phyloP scores from a whole-genome alignment of 1,140 invertebrate species.

The Spodoptera frugiperda region DNA sequence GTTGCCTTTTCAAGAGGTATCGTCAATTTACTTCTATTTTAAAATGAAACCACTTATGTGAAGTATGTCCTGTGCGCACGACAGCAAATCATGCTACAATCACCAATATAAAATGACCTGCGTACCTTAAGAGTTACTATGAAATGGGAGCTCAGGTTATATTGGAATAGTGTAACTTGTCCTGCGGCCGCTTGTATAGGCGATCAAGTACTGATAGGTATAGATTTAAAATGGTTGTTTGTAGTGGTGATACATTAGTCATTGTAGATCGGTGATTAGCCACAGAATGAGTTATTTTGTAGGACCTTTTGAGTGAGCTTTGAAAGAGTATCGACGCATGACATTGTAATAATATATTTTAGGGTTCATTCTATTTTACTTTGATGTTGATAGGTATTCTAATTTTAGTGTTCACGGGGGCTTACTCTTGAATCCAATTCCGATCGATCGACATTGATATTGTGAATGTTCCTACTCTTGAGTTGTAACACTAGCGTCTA shows the following conservation, averaged over 20 bases:
- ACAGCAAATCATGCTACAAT: no score
- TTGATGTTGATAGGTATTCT: no score
- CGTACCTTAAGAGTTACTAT: no score
- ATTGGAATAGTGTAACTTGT: no score
- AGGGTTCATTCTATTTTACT: not conserved
- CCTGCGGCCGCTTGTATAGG: no score
- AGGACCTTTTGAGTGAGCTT: constrained; percentile 44
- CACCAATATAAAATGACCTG: no score
- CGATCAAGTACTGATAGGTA: constrained; percentile 18
- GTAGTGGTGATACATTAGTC: constrained; percentile 33
- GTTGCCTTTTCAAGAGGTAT: constrained; percentile 17
- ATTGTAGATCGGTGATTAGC: constrained; percentile 27
- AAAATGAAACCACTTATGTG: constrained; percentile 34
- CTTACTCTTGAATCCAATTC: no score
- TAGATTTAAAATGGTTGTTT: constrained; percentile 29
- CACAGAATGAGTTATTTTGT: constrained; percentile 34
- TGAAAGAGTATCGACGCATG: constrained; percentile 47
- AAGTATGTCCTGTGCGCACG: not conserved
- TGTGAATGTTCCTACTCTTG: no score
- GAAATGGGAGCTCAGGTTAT: no score
- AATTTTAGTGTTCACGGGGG: not conserved
- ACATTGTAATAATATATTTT: constrained; percentile 22
- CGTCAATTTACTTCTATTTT: constrained; percentile 5
- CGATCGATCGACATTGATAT: no score
- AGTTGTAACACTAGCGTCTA: no score